Evolutionary conservation across 2,797 vertebrate genomes (phyloP).

Genomic region (Ispidina picta): DNA sequence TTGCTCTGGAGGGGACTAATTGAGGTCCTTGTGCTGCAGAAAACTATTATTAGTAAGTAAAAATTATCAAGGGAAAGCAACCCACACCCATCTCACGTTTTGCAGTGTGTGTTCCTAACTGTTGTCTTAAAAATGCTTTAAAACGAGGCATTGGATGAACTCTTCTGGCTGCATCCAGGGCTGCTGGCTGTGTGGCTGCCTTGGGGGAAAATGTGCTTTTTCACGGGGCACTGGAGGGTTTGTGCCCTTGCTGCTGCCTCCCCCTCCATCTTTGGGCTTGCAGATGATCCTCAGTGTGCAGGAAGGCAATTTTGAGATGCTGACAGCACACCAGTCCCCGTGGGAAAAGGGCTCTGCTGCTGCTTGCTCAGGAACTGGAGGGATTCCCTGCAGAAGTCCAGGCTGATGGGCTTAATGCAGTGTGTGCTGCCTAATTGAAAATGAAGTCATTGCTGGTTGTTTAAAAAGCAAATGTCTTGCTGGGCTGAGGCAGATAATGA

Average conservation of each 20-base stretch:
- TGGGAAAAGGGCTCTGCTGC: background rate
- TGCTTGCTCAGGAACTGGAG: background rate
- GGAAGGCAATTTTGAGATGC: background rate
- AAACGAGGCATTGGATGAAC: background rate
- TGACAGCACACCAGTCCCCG: rapidly evolving
- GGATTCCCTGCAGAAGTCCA: background rate
- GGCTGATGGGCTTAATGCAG: background rate
- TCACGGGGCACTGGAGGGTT: rapidly evolving
- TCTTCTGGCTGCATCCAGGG: background rate
- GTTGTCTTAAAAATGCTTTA: background rate
- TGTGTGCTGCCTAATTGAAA: background rate
- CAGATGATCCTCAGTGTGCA: background rate
- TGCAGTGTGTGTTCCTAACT: background rate
- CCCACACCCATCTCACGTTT: background rate
- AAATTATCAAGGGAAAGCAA: background rate
- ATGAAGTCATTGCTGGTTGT: background rate
- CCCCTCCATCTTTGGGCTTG: background rate
- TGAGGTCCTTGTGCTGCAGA: background rate
- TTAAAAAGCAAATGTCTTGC: background rate
- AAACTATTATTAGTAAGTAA: conserved; percentile 35
- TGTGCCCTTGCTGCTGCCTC: background rate
- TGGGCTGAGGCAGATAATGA: background rate
- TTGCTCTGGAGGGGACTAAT: conserved; percentile 7
- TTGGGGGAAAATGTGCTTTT: background rate
- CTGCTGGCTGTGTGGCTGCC: background rate